phyloP scores from a whole-genome alignment of 92 coral and sea anemone species.

The Parazoanthus darwini region DNA sequence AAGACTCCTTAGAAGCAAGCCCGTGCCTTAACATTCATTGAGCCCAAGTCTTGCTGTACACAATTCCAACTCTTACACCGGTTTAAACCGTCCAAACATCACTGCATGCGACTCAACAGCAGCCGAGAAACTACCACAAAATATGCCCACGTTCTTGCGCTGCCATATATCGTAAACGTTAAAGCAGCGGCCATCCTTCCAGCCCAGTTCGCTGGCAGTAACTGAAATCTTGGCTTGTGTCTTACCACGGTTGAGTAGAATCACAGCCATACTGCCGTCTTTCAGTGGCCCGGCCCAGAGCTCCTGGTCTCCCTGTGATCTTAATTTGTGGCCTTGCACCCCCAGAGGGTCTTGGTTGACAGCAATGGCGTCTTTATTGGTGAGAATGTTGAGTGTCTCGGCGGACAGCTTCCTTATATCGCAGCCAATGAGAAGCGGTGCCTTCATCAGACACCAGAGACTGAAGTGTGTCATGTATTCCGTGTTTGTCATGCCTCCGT shows the following conservation, averaged over 20 bases:
- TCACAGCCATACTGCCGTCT: conserved; percentile 50
- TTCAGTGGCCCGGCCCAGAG: conserved; percentile 60
- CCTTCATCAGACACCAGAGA: conserved; percentile 64
- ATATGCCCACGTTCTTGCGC: conserved; percentile 32
- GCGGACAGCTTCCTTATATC: conserved; percentile 47
- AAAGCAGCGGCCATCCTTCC: conserved; percentile 30
- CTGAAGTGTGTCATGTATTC: conserved; percentile 64
- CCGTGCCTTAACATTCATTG: not conserved
- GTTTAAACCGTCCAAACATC: conserved; percentile 49
- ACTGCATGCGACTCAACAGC: conserved; percentile 56
- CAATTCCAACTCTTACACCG: not conserved
- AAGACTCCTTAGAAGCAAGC: not conserved
- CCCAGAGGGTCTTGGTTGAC: conserved; percentile 59
- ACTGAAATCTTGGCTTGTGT: conserved; percentile 21
- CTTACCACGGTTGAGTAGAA: conserved; percentile 53
- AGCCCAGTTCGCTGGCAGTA: conserved; percentile 37
- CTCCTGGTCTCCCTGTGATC: conserved; percentile 47
- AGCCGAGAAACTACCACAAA: conserved; percentile 41
- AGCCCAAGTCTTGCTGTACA: not conserved
- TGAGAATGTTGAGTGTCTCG: conserved; percentile 47
- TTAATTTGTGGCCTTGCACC: conserved; percentile 58
- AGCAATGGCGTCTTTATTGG: conserved; percentile 56
- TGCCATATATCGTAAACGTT: conserved; percentile 54
- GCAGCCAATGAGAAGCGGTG: conserved; percentile 66
- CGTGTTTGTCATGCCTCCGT: conserved; percentile 51